These are phyloP conservation scores for Gallinago undulata DNA, from an alignment of 2,113 vertebrate species.

Conservation along the genomic window DNA sequence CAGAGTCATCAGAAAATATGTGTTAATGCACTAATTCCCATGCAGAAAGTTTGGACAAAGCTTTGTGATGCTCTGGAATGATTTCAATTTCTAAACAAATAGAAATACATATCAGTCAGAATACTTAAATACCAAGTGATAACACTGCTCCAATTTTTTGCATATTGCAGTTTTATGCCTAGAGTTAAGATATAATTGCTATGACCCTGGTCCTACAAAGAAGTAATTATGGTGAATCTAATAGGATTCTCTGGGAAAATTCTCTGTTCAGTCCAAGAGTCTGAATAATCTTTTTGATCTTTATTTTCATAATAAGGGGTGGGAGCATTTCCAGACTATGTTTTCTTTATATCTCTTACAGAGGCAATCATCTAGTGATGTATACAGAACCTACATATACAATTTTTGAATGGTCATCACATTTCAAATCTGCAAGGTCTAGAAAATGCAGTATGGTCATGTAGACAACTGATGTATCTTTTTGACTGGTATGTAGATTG, in stretches of 20 bases:
- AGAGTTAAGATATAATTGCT: background rate
- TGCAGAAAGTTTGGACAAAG: background rate
- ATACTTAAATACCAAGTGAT: background rate
- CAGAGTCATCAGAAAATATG: background rate
- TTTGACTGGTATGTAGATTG: background rate
- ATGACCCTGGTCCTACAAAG: background rate
- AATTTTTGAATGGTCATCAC: background rate
- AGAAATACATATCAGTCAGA: background rate
- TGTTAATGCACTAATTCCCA: background rate
- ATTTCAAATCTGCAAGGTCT: background rate
- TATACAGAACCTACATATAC: background rate
- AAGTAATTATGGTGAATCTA: background rate
- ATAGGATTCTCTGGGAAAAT: background rate
- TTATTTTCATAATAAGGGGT: background rate
- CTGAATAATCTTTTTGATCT: background rate
- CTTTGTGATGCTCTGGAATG: background rate
- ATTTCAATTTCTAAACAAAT: background rate
- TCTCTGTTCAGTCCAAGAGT: background rate
- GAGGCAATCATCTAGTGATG: background rate
- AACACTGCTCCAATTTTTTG: background rate
- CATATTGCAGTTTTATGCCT: background rate
- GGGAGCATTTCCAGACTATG: background rate
- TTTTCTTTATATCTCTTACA: background rate
- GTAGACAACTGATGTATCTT: background rate
- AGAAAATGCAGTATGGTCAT: background rate